phyloP scores from a whole-genome alignment of 2,888 invertebrate species.

The Falcaria lacertinaria region DNA sequence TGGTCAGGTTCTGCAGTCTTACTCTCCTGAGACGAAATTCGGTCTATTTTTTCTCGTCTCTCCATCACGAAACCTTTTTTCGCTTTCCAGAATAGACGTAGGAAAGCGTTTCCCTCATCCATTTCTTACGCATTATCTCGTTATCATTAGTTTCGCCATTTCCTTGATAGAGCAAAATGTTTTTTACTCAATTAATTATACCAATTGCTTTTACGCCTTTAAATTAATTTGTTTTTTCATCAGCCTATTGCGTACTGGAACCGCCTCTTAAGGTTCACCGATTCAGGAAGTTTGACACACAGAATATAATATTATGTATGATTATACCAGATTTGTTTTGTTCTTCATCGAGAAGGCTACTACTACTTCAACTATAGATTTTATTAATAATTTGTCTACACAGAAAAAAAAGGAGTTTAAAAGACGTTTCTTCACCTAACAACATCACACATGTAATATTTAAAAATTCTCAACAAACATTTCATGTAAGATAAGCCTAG shows the following conservation, averaged over 20 bases:
- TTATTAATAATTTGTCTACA: too few relatives aligned
- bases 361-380: too few relatives aligned
- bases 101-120: constrained; percentile 63
- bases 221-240: constrained; percentile 7
- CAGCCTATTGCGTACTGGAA: neutral
- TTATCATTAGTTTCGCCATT: constrained; percentile 71
- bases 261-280: neutral
- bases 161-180: constrained; percentile 56
- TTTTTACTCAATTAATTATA: constrained; percentile 58
- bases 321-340: too few relatives aligned
- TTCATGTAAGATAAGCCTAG: too few relatives aligned
- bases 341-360: too few relatives aligned
- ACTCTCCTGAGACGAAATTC: constrained; percentile 77
- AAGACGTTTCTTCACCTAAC: too few relatives aligned
- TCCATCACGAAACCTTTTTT: constrained; percentile 71
- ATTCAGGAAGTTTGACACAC: too few relatives aligned
- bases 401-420: too few relatives aligned
- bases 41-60: constrained; percentile 68
- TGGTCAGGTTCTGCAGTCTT: constrained; percentile 71
- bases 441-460: too few relatives aligned
- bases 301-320: too few relatives aligned
- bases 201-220: constrained; percentile 37
- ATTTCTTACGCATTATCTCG: constrained; percentile 76
- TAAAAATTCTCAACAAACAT: too few relatives aligned
- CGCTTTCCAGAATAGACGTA: constrained; percentile 71